Conservation (phyloP, 2,888 invertebrate species). For the Hedychridium roseum region DNA sequence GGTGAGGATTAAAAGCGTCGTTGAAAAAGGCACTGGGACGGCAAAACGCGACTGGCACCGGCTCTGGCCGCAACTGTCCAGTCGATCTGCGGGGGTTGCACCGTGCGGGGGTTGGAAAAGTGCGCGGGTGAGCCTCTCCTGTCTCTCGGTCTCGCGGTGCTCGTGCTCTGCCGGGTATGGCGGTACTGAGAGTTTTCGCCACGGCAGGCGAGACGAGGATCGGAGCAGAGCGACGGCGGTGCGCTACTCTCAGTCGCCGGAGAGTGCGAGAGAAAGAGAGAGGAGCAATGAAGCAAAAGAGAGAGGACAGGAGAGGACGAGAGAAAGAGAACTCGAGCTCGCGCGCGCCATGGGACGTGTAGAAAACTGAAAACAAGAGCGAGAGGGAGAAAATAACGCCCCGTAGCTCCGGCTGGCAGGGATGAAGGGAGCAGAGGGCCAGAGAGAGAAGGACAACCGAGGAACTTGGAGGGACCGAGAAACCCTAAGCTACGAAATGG, state of each 20-base stretch:
- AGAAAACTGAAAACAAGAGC: conserved; percentile 13
- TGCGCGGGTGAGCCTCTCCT: conserved; percentile 22
- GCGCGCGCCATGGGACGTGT: conserved; percentile 1
- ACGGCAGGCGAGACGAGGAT: background rate
- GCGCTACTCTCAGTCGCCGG: conserved; percentile 25
- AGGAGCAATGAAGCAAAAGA: conserved; percentile 16
- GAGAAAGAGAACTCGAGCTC: too few relatives aligned
- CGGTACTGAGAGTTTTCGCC: conserved; percentile 54
- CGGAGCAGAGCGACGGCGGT: conserved; percentile 19
- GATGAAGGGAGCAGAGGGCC: conserved; percentile 28
- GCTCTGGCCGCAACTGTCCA: too few relatives aligned
- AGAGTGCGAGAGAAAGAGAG: conserved; percentile 13
- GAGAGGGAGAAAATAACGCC: conserved; percentile 15
- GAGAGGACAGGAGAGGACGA: conserved; percentile 2
- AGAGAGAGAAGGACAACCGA: conserved; percentile 14
- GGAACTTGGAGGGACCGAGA: too few relatives aligned
- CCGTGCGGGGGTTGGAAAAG: conserved; percentile 12
- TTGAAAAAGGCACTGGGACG: too few relatives aligned
- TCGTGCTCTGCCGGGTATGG: conserved; percentile 62
- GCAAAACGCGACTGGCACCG: too few relatives aligned
- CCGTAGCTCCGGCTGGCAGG: conserved; percentile 7
- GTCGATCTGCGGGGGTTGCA: conserved; percentile 4
- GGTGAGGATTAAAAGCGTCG: too few relatives aligned
- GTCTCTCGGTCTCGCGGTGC: conserved; percentile 47
- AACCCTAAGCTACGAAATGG: too few relatives aligned